These are phyloP conservation scores for Nomia melanderi DNA, from an alignment of 1,140 invertebrate genomes.

Conservation along the genomic window DNA sequence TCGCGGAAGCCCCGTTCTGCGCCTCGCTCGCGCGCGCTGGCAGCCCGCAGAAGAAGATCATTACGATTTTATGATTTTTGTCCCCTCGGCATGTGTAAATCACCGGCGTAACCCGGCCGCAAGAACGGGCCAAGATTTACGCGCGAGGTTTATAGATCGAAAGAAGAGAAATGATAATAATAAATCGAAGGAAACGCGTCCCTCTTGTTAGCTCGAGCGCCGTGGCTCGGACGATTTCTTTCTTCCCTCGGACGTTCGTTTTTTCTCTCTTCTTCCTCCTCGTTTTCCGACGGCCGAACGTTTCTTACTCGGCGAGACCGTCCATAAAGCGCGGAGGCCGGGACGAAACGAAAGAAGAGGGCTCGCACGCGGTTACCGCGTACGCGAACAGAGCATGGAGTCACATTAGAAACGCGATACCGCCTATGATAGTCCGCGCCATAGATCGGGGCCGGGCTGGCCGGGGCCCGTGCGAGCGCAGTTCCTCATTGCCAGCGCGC, in stretches of 20 bases:
- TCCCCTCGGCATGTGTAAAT: neutral
- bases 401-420: slow-evolving; percentile 40
- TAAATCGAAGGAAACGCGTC: neutral
- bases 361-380: neutral
- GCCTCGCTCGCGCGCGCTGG: neutral
- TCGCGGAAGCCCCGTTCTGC: too few species aligned
- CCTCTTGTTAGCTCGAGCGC: neutral
- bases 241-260: too few species aligned
- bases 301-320: neutral
- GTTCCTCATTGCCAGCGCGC: slow-evolving; percentile 18
- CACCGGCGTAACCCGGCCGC: neutral
- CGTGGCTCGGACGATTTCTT: neutral
- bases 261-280: too few species aligned
- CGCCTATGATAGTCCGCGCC: slow-evolving; percentile 14
- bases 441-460: neutral
- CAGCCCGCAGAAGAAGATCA: neutral
- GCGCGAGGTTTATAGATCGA: neutral
- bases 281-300: neutral
- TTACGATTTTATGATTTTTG: slow-evolving; percentile 3
- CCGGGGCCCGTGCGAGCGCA: neutral
- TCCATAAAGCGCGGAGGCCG: slow-evolving; percentile 32
- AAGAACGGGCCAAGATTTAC: neutral
- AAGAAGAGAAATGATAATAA: slow-evolving; percentile 5
- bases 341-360: neutral
- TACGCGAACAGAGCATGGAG: neutral